A percentile compares a stretch with the other conserved stretches of the same genome.
phyloP scores from a whole-genome alignment of 2,888 invertebrate species.

The Hirtodrosophila trivittata region DNA sequence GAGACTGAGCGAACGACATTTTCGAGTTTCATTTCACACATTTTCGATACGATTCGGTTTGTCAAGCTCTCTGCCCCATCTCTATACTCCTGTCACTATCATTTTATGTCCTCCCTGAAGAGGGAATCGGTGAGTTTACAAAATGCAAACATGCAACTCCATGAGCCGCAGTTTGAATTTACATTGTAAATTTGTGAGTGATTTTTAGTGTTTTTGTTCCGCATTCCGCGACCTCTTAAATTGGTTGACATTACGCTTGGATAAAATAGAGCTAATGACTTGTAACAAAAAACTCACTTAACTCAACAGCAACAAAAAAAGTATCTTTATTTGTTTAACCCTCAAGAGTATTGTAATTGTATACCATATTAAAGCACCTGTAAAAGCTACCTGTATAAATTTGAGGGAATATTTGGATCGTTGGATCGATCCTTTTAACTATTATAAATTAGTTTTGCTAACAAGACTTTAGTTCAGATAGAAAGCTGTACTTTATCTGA shows the following conservation, averaged over 20 bases:
- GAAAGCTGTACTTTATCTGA: no score
- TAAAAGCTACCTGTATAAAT: no score
- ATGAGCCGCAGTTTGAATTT: conserved; percentile 50
- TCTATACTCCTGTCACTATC: no score
- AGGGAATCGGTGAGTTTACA: conserved; percentile 13
- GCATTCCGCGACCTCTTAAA: conserved; percentile 30
- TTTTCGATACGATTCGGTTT: conserved; percentile 42
- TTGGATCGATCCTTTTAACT: no score
- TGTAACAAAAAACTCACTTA: conserved; percentile 32
- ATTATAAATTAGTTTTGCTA: no score
- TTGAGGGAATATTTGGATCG: no score
- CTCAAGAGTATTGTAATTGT: no score
- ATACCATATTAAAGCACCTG: no score
- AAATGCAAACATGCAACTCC: conserved; percentile 51
- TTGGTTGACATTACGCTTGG: conserved; percentile 39
- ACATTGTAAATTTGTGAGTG: conserved; percentile 67
- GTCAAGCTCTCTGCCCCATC: neutral
- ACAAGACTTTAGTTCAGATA: no score
- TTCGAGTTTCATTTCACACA: conserved; percentile 72
- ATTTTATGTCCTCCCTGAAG: neutral
- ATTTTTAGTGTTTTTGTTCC: conserved; percentile 53
- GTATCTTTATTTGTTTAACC: no score
- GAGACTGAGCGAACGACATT: conserved; percentile 33
- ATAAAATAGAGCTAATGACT: conserved; percentile 52
- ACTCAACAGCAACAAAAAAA: no score